Conservation (phyloP, 2,797 vertebrate genomes). For the Enteromius argenteus region DNA sequence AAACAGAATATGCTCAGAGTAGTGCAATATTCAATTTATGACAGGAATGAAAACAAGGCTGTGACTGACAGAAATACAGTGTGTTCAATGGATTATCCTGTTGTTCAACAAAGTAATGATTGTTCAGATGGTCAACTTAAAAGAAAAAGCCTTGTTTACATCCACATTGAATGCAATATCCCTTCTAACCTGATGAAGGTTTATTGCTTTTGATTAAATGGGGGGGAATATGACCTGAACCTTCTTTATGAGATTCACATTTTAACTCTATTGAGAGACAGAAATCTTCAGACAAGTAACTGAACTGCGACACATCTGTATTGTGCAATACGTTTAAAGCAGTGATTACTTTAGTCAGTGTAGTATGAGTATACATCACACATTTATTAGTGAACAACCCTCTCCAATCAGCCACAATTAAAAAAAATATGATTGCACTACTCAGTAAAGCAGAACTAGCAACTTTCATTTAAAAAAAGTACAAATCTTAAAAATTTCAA, state of each 20-base stretch:
- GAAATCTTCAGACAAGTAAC: conserved; percentile 30
- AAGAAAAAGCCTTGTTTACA: background rate
- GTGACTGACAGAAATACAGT: background rate
- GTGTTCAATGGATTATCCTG: background rate
- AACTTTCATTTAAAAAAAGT: conserved; percentile 99
- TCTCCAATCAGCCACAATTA: conserved; percentile 99
- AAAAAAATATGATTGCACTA: conserved; percentile 99
- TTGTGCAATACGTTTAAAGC: conserved; percentile 56
- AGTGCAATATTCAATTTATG: background rate
- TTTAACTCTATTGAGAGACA: conserved; percentile 8
- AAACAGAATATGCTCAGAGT: background rate
- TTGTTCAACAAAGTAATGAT: background rate
- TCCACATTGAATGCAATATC: background rate
- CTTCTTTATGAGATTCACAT: conserved; percentile 14
- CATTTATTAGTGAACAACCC: conserved; percentile 99
- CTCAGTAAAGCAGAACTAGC: conserved; percentile 99
- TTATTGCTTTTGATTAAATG: background rate
- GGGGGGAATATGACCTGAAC: background rate
- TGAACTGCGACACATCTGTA: conserved; percentile 48
- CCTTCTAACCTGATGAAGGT: background rate
- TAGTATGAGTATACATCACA: conserved; percentile 95
- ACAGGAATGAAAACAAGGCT: background rate
- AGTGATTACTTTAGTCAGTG: conserved; percentile 61
- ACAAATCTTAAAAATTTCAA: conserved; percentile 99
- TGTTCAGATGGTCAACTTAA: background rate